These are phyloP conservation scores for Drosophila ercepeae DNA, from an alignment of 1,140 invertebrate genomes.

Conservation along the genomic window DNA sequence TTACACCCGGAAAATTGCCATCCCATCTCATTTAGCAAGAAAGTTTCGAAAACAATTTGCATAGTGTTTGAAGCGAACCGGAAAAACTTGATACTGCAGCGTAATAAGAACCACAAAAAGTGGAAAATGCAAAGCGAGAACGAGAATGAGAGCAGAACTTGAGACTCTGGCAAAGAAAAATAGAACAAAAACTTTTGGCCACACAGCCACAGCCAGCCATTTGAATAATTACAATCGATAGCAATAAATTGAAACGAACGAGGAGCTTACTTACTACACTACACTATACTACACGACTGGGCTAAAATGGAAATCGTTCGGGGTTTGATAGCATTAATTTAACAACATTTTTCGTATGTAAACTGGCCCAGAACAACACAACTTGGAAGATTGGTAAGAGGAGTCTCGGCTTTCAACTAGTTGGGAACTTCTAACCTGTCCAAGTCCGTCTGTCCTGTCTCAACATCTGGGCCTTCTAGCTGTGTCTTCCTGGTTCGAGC, in stretches of 20 bases:
- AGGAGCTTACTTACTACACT: background rate
- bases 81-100: slow-evolving; percentile 33
- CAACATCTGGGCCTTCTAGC: slow-evolving; percentile 35
- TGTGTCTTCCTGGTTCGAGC: slow-evolving; percentile 60
- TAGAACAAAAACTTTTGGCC: slow-evolving; percentile 45
- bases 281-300: no score
- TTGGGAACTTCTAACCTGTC: slow-evolving; percentile 15
- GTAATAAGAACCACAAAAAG: slow-evolving; percentile 11
- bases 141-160: slow-evolving; percentile 2
- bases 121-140: slow-evolving; percentile 10
- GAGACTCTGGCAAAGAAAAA: slow-evolving; percentile 7
- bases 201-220: slow-evolving; percentile 30
- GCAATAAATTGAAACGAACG: slow-evolving; percentile 47
- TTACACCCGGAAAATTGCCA: slow-evolving; percentile 31
- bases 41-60: slow-evolving; percentile 60
- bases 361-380: slow-evolving; percentile 47
- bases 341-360: slow-evolving; percentile 31
- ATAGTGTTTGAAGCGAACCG: slow-evolving; percentile 42
- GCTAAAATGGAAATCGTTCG: background rate
- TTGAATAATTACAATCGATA: slow-evolving; percentile 71
- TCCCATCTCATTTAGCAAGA: slow-evolving; percentile 29
- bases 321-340: slow-evolving; percentile 22
- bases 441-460: no score
- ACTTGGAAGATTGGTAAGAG: slow-evolving; percentile 3
- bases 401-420: slow-evolving; percentile 26